Evolutionary conservation across 2,797 vertebrate species (phyloP).

Genomic region (Rhincodon typus): DNA sequence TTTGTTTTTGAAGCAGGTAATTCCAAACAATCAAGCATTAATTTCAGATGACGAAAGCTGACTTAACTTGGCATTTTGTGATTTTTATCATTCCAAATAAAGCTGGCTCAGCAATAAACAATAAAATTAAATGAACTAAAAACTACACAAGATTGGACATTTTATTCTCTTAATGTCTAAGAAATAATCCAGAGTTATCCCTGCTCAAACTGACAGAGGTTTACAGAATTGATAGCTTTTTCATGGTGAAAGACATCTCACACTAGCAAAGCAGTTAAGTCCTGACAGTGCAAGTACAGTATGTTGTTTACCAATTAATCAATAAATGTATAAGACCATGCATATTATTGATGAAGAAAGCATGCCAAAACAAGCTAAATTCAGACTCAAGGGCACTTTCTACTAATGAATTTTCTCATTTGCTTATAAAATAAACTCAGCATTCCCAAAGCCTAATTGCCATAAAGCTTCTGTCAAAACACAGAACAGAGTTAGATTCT

Average conservation of each 20-base stretch:
- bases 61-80: background rate
- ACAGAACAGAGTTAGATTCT: background rate
- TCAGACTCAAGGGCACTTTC: background rate
- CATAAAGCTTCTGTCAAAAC: background rate
- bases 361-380: background rate
- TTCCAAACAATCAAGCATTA: background rate
- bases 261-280: constrained; percentile 9
- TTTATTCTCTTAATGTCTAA: background rate
- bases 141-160: background rate
- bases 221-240: background rate
- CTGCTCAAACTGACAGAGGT: background rate
- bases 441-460: background rate
- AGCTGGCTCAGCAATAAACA: background rate
- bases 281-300: background rate
- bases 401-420: background rate
- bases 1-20: background rate
- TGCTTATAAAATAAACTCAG: background rate
- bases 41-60: background rate
- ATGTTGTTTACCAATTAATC: constrained; percentile 15
- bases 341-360: constrained; percentile 3
- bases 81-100: background rate
- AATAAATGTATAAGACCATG: constrained; percentile 18
- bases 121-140: background rate
- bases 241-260: background rate
- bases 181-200: too few species aligned